Base-by-base conservation (phyloP, 2,113 vertebrate species). In the Malurus alboscapulatus region DNA sequence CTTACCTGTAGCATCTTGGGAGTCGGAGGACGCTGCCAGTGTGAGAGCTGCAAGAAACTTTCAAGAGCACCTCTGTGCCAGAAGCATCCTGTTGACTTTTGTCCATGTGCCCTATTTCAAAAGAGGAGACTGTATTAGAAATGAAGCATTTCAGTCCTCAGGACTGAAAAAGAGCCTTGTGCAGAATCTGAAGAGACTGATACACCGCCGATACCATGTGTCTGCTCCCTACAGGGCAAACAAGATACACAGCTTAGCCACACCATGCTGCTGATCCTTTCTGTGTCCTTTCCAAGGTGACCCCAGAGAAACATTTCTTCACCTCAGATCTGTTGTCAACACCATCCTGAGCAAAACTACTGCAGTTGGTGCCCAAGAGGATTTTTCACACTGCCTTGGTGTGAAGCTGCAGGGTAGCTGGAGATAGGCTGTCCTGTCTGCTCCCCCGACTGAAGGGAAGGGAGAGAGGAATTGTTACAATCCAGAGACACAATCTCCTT, bases 311-410 rank as follows among this genome's bases (percentile, higher is more conserved):
- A 58, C 1, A 24, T 78, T 36, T 79, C 20, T 34, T 82, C 3
- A 18, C 5, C 21, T 15, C 22, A 80, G 10, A 58, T 24, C 26
- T 77, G 14, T 38, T 74, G 42, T 34, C 65, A 81, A 10, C 25
- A 50, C 13, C 69, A 8, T 7, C 18, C 17, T 63, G 29, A 87
- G 15, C 29, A 71, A 78, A 91, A 50, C 8, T 48, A 4, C 7
- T 12, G 7, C 5, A 20, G 9, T 2, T 3, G 0, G 6, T 32
- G 38, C 29, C n/a, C 0, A 2, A 69, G 29, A 66, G 19, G 34
- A 51, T 44, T 83, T 74, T 88, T 63, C 17, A 34, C 0, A 1
- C 3, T 65, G 36, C 10, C 21, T 65, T n/a, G 45, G 69, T 79
- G 51, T 0, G 2, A 85, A 59, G 16, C 17, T 65, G n/a, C 12